Conservation (phyloP, 2,797 vertebrate species). For the Hypotaenidia okinawae region DNA sequence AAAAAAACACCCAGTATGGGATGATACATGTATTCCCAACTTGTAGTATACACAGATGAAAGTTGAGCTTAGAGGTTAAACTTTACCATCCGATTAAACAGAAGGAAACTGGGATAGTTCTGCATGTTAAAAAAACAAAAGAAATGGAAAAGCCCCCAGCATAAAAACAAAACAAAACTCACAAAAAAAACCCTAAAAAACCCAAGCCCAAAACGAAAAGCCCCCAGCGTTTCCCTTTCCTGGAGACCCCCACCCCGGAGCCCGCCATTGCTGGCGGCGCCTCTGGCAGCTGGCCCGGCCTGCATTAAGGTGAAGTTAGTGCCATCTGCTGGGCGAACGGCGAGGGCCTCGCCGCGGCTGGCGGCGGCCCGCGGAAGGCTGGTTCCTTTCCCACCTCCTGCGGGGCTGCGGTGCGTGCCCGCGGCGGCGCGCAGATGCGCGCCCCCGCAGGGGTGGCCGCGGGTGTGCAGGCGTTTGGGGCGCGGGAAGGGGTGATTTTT, state of each 20-base stretch:
- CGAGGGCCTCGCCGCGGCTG: too few relatives aligned
- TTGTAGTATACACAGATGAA: not conserved
- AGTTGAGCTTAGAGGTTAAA: not conserved
- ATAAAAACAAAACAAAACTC: too few relatives aligned
- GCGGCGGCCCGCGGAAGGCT: too few relatives aligned
- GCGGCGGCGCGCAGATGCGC: too few relatives aligned
- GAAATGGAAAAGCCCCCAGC: too few relatives aligned
- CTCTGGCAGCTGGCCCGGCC: constrained; percentile 8
- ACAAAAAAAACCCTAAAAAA: too few relatives aligned
- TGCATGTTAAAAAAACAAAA: not conserved
- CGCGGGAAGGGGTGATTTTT: not conserved
- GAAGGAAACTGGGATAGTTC: constrained; percentile 24
- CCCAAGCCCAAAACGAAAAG: too few relatives aligned
- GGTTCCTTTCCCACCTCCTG: too few relatives aligned
- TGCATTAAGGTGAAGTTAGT: constrained; percentile 77
- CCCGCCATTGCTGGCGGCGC: constrained; percentile 59
- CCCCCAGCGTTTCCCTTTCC: not conserved
- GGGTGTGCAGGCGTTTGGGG: too few relatives aligned
- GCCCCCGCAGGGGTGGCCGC: too few relatives aligned
- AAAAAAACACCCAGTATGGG: not conserved
- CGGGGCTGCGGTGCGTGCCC: too few relatives aligned
- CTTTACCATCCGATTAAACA: constrained; percentile 5
- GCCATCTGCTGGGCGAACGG: constrained; percentile 72
- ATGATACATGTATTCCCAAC: not conserved
- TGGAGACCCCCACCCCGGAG: too few relatives aligned